phyloP scores from a whole-genome alignment of 2,888 invertebrate species.

The Belgica antarctica region DNA sequence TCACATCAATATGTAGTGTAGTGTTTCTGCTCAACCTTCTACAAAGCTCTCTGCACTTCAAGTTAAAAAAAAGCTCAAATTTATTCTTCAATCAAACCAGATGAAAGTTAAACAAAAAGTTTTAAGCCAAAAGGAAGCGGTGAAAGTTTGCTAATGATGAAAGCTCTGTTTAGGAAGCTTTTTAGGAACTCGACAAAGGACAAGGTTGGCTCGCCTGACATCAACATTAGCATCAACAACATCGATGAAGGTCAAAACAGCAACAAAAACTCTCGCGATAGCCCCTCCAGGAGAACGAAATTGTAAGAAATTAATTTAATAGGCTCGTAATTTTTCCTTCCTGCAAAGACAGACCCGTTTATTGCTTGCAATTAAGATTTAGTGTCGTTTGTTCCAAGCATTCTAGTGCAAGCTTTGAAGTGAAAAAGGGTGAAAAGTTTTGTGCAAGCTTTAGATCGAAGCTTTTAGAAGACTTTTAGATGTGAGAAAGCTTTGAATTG shows the following conservation, averaged over 20 bases:
- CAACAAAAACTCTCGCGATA: neutral
- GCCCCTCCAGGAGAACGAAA: conserved; percentile 22
- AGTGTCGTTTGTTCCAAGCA: too few species aligned
- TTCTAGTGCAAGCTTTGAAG: too few species aligned
- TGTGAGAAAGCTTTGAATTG: too few species aligned
- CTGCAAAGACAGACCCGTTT: too few species aligned
- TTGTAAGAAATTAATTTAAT: conserved; percentile 11
- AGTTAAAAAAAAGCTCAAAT: neutral
- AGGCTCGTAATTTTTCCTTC: neutral
- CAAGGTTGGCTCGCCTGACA: conserved; percentile 18
- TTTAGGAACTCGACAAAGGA: conserved; percentile 37
- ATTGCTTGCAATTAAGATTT: too few species aligned
- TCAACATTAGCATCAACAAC: conserved; percentile 14
- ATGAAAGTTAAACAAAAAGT: neutral
- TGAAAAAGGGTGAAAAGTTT: too few species aligned
- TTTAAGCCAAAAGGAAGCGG: neutral
- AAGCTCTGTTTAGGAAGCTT: conserved; percentile 24
- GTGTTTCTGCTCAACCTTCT: too few species aligned
- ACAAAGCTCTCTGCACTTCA: neutral
- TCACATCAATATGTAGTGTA: too few species aligned
- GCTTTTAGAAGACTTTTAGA: too few species aligned
- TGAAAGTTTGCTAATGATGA: conserved; percentile 28
- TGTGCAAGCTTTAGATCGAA: too few species aligned
- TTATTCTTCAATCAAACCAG: neutral
- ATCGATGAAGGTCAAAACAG: too few species aligned